These are phyloP conservation scores for Heliconius himera DNA, from an alignment of 1,140 invertebrate genomes.

Conservation along the genomic window DNA sequence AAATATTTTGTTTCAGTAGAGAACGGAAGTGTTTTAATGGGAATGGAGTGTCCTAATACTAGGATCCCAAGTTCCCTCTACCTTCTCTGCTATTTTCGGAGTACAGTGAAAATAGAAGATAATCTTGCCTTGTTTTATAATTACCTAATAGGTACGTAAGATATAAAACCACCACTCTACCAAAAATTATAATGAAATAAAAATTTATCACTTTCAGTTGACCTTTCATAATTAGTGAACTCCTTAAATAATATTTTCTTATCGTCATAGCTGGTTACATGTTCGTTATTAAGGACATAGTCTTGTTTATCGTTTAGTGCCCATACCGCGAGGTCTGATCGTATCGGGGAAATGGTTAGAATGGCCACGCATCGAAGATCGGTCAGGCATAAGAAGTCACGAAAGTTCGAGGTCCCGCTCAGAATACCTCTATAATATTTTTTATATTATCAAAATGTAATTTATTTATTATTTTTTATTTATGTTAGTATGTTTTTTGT, in stretches of 20 bases:
- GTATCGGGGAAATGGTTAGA: constrained; percentile 53
- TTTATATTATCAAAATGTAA: neutral
- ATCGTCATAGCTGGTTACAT: constrained; percentile 16
- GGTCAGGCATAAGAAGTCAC: constrained; percentile 73
- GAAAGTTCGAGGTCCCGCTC: constrained; percentile 72
- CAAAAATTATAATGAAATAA: neutral
- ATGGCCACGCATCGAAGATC: constrained; percentile 70
- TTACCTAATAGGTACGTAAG: too few species aligned
- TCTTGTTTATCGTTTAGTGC: constrained; percentile 60
- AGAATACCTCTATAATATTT: constrained; percentile 15
- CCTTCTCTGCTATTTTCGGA: too few species aligned
- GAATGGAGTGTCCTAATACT: too few species aligned
- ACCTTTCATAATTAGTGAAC: neutral
- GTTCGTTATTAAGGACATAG: constrained; percentile 39
- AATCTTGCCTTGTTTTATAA: too few species aligned
- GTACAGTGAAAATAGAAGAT: too few species aligned
- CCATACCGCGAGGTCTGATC: constrained; percentile 60
- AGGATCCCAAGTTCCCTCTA: too few species aligned
- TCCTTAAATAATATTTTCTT: constrained; percentile 12
- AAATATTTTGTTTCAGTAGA: too few species aligned
- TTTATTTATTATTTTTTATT: neutral
- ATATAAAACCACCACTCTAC: too few species aligned
- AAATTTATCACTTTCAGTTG: neutral
- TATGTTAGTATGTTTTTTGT: neutral
- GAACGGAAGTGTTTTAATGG: too few species aligned